These are phyloP conservation scores for Psylliodes chrysocephalus DNA, from an alignment of 2,888 invertebrate genomes.

Conservation along the genomic window DNA sequence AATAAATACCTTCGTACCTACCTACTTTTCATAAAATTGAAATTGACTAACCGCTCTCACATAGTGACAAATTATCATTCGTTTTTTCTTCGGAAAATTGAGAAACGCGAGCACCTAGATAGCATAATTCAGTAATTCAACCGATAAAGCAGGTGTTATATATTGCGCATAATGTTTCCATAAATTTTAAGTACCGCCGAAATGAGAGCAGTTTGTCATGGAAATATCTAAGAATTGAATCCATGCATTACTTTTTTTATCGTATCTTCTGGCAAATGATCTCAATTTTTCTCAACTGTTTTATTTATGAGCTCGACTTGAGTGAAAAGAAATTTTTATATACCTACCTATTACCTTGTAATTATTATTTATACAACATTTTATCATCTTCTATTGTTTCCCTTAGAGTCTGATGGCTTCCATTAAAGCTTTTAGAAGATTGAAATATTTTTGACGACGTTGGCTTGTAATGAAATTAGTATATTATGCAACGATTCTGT, in stretches of 20 bases:
- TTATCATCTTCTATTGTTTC: too few species aligned
- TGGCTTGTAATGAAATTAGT: too few species aligned
- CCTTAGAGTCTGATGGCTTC: too few species aligned
- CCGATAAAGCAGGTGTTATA: conserved; percentile 50
- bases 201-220: conserved; percentile 47
- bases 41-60: neutral
- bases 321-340: too few species aligned
- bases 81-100: conserved; percentile 22
- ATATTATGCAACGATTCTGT: too few species aligned
- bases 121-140: conserved; percentile 52
- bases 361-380: too few species aligned
- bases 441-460: too few species aligned
- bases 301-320: too few species aligned
- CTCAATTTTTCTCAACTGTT: neutral
- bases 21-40: neutral
- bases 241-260: conserved; percentile 46
- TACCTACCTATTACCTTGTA: too few species aligned
- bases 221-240: conserved; percentile 46
- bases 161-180: conserved; percentile 48
- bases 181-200: conserved; percentile 49
- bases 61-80: conserved; percentile 27
- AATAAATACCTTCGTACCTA: too few species aligned
- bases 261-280: conserved; percentile 15
- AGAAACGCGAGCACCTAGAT: conserved; percentile 32
- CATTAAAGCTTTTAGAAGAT: too few species aligned